Conservation (phyloP, 2,888 invertebrate species). For the Hydrotaea cyrtoneurina region DNA sequence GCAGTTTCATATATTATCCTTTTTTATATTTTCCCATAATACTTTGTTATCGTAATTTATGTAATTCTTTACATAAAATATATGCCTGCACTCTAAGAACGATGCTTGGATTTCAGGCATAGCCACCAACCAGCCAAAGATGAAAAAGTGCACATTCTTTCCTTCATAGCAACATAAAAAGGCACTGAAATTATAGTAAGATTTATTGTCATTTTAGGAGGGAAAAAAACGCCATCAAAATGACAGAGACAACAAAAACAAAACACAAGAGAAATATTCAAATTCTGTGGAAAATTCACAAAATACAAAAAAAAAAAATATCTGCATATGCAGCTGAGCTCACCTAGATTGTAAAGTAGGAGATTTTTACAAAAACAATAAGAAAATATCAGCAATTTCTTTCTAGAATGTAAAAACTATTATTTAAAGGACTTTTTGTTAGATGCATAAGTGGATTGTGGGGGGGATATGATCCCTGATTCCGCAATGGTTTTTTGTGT, state of each 20-base stretch:
- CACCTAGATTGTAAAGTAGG: not conserved
- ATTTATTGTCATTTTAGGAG: not conserved
- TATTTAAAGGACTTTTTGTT: no score
- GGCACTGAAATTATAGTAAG: not conserved
- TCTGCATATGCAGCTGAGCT: not conserved
- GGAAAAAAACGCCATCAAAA: not conserved
- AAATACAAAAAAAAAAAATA: not conserved
- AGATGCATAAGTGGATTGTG: no score
- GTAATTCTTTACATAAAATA: not conserved
- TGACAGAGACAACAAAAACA: not conserved
- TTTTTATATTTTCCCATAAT: not conserved
- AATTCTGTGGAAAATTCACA: not conserved
- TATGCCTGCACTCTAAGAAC: not conserved
- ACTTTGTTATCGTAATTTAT: slow-evolving; percentile 9
- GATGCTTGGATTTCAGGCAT: not conserved
- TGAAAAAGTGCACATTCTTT: not conserved
- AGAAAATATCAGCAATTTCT: no score
- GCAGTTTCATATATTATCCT: not conserved
- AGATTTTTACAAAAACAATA: no score
- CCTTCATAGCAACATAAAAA: not conserved
- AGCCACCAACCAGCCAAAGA: not conserved
- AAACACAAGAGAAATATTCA: not conserved
- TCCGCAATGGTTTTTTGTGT: no score
- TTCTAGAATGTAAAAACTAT: no score
- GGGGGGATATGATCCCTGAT: no score